Conservation (phyloP, 2,888 invertebrate species). For the Euphydryas editha region DNA sequence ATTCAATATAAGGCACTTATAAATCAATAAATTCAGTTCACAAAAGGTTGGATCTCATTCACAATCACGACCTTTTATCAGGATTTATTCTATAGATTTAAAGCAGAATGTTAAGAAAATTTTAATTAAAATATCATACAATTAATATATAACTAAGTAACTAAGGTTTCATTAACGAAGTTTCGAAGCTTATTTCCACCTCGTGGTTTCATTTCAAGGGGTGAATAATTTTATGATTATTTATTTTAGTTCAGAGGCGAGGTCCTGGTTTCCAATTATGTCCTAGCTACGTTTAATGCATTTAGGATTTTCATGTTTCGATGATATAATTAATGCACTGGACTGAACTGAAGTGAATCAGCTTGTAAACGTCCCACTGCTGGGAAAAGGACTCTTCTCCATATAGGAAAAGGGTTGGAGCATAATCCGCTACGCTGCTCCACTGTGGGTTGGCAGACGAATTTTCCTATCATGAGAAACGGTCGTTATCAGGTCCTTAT, state of each 20-base stretch:
- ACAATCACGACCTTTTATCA: neutral
- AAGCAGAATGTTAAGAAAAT: neutral
- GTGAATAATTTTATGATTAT: slow-evolving; percentile 5
- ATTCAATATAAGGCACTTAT: neutral
- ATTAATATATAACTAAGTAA: neutral
- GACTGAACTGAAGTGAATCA: neutral
- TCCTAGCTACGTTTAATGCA: neutral
- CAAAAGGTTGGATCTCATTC: slow-evolving; percentile 5
- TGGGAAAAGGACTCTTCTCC: too few relatives aligned
- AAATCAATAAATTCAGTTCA: neutral
- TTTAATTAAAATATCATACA: slow-evolving; percentile 3
- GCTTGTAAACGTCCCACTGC: too few relatives aligned
- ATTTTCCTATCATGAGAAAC: too few relatives aligned
- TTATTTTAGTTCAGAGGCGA: neutral
- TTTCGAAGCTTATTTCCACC: slow-evolving; percentile 5
- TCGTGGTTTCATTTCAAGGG: neutral
- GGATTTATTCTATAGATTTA: neutral
- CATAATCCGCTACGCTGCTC: too few relatives aligned
- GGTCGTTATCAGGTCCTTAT: too few relatives aligned
- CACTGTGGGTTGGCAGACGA: too few relatives aligned
- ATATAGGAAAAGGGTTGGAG: too few relatives aligned
- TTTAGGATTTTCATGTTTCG: neutral
- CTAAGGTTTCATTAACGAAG: slow-evolving; percentile 5
- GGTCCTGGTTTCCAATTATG: neutral
- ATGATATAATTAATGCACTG: neutral